These are phyloP conservation scores for pig (Sus scrofa) DNA, from an alignment of 2,113 vertebrate genomes.

Conservation along the genomic window T2T-Sscrofa CM000812.6:79048001-79048500, in stretches of 20 bases:
- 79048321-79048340: background rate
- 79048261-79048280: background rate
- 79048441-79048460: background rate
- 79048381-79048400: background rate
- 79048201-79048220: background rate
- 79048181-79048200: background rate
- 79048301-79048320: background rate
- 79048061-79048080: slow-evolving; percentile 37
- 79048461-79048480: background rate
- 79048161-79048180: background rate
- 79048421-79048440: background rate
- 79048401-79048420: background rate
- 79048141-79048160: background rate
- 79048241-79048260: background rate
- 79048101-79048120: slow-evolving; percentile 15
- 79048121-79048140: background rate
- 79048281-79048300: background rate
- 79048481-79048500: background rate
- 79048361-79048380: background rate
- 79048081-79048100: background rate
- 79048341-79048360: background rate
- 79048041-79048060: background rate
- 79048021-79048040: slow-evolving; percentile 5
- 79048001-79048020: background rate
- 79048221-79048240: background rate